Conservation (phyloP, 2,797 vertebrate genomes). For the Peromyscus aztecus region DNA sequence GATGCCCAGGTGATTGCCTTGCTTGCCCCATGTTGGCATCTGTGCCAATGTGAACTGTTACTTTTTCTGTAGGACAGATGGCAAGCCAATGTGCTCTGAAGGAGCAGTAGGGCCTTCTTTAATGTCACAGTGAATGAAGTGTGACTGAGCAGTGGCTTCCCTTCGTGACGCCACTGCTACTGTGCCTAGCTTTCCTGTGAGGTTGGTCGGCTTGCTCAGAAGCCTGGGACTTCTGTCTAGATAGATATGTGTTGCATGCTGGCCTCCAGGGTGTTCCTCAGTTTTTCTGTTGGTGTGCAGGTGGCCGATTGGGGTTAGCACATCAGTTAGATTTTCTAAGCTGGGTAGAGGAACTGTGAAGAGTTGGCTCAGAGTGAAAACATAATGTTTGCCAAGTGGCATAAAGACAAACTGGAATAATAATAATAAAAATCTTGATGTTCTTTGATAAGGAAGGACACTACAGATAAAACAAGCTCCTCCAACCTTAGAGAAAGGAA, state of each 20-base stretch:
- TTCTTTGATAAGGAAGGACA: slow-evolving; percentile 14
- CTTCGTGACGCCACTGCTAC: background rate
- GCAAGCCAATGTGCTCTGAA: background rate
- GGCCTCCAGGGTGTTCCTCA: background rate
- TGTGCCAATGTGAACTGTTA: background rate
- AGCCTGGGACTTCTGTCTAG: background rate
- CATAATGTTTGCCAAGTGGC: slow-evolving; percentile 42
- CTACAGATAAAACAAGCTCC: background rate
- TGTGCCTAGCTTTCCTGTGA: background rate
- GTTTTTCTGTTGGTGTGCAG: background rate
- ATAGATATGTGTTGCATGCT: background rate
- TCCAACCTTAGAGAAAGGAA: slow-evolving; percentile 31
- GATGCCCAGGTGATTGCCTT: background rate
- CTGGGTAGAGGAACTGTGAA: background rate
- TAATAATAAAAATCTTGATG: background rate
- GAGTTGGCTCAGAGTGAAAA: slow-evolving; percentile 34
- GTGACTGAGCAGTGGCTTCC: background rate
- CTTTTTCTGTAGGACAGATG: background rate
- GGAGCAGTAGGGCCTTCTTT: background rate
- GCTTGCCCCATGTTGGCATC: background rate
- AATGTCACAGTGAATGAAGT: background rate
- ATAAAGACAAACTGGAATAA: slow-evolving; percentile 31
- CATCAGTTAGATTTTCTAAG: background rate
- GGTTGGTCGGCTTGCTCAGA: background rate
- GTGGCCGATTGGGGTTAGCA: background rate